Evolutionary conservation across 2,797 vertebrate genomes (phyloP), one percentile per base, ranked within the genome.

Genomic region (Cirrhinus molitorella): DNA sequence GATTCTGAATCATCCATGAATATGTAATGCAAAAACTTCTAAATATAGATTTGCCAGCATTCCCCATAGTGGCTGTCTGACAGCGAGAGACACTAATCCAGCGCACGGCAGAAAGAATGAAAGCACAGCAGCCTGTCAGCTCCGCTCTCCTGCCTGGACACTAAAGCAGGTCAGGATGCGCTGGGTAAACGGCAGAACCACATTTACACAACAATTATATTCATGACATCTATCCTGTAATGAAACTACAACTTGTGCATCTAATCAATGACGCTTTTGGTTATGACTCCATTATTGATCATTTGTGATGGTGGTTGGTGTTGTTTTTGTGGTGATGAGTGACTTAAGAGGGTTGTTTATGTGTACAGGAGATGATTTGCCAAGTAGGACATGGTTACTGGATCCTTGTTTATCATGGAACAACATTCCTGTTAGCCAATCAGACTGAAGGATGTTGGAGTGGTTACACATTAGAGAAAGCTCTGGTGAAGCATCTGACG

Each of bases 1-100:
- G 83, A 68, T 82, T 84, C 80, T 91, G 86, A 87, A 89, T 89
- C 88, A 87, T 87, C 85, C 79, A 86, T 87, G 89, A 88, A 90
- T 89, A 87, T 87, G 83, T 90, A 83, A 90, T 88, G 82, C 31
- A 70, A 70, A 51, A 72, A 61, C 80, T 40, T 83, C 89, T 89
- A 89, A 89, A 89, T 88, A 89, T 89, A 91, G 88, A 84, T 87
- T 84, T 81, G 79, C 61, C 71, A 70, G 79, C 57, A 6, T 78
- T 88, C 84, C 87, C 87, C 80, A 72, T 79, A 83, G 88, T 87
- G 84, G 34, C 63, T 85, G 70, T 87, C 86, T 81, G 81, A 85
- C 83, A 79, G 82, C 70, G 45, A 88, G 71, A 74, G 59, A 63
- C 74, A 66, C 49, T 87, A 85, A 87, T 88, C 84, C 80, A 59